Percentiles rank a stretch among this genome's conserved stretches.
Conservation (phyloP, 2,888 invertebrate genomes). For the Hydraecia micacea region DNA sequence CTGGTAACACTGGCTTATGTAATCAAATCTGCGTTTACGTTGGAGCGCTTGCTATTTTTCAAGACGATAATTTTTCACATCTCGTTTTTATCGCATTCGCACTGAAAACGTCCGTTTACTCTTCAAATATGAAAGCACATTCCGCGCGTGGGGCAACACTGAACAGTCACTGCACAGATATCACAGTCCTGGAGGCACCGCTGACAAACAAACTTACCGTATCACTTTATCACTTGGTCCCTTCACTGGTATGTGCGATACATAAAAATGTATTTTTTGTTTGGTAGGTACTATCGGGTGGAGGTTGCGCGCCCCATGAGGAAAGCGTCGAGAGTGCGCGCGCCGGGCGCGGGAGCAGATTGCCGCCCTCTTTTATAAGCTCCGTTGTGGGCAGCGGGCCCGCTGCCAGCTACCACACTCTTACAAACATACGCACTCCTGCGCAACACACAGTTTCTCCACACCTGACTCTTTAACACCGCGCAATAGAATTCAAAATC, state of each 20-base stretch:
- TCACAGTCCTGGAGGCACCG: constrained; percentile 85
- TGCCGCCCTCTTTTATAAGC: constrained; percentile 88
- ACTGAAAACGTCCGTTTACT: constrained; percentile 74
- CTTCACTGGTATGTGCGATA: constrained; percentile 81
- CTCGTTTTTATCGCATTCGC: constrained; percentile 64
- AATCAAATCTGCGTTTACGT: constrained; percentile 67
- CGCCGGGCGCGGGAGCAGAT: constrained; percentile 87
- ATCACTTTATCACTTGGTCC: constrained; percentile 90
- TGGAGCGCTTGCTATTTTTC: constrained; percentile 66
- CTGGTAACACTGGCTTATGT: constrained; percentile 83
- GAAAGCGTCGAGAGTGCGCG: constrained; percentile 86
- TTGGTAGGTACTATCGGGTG: constrained; percentile 84
- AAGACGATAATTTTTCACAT: constrained; percentile 67
- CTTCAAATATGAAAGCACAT: constrained; percentile 75
- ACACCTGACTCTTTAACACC: constrained; percentile 59
- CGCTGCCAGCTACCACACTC: constrained; percentile 79
- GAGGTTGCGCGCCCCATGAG: constrained; percentile 90
- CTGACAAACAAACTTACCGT: constrained; percentile 86
- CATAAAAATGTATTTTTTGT: constrained; percentile 81
- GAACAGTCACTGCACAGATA: constrained; percentile 84
- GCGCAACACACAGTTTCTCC: constrained; percentile 29
- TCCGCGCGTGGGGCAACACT: constrained; percentile 81
- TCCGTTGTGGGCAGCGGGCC: constrained; percentile 85
- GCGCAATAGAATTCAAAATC: constrained; percentile 65
- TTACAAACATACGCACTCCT: constrained; percentile 66